Conservation (phyloP, 1,140 invertebrate species). For the Cardiocondyla obscurior region DNA sequence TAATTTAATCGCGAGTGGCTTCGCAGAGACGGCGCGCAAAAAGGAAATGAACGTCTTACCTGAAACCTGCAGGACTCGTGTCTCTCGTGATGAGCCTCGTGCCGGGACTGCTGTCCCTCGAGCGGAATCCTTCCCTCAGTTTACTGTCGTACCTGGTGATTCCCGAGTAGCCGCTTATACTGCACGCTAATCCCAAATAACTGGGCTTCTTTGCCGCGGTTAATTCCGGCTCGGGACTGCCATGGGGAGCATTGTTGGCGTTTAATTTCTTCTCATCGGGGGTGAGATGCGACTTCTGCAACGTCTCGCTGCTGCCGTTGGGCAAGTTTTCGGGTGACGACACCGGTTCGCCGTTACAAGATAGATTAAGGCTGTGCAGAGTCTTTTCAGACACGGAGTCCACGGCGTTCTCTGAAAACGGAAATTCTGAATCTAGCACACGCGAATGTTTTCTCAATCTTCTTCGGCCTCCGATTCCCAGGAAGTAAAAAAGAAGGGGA, state of each 20-base stretch:
- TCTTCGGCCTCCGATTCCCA: background rate
- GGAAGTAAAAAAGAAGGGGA: background rate
- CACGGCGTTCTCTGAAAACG: slow-evolving; percentile 77
- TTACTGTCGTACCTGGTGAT: slow-evolving; percentile 93
- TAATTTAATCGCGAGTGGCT: background rate
- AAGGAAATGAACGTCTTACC: slow-evolving; percentile 76
- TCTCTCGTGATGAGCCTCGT: slow-evolving; percentile 83
- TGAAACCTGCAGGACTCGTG: slow-evolving; percentile 85
- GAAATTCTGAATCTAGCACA: background rate
- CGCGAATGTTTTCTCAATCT: background rate
- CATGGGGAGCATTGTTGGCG: slow-evolving; percentile 78
- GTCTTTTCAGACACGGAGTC: slow-evolving; percentile 81
- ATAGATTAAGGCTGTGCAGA: slow-evolving; percentile 81
- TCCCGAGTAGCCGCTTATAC: slow-evolving; percentile 94
- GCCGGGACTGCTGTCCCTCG: slow-evolving; percentile 88
- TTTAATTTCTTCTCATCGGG: slow-evolving; percentile 74
- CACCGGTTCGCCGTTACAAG: slow-evolving; percentile 78
- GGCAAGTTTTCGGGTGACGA: slow-evolving; percentile 68
- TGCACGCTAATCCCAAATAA: slow-evolving; percentile 94
- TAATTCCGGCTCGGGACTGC: slow-evolving; percentile 73
- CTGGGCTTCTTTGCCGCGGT: slow-evolving; percentile 87
- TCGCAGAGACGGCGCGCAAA: background rate
- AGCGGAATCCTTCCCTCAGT: slow-evolving; percentile 87
- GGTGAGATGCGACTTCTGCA: slow-evolving; percentile 76
- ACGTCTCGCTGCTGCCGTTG: slow-evolving; percentile 75